Evolutionary conservation across 2,888 invertebrate genomes (phyloP), one percentile per base, ranked within the genome.

Genomic region (Eilema depressum): DNA sequence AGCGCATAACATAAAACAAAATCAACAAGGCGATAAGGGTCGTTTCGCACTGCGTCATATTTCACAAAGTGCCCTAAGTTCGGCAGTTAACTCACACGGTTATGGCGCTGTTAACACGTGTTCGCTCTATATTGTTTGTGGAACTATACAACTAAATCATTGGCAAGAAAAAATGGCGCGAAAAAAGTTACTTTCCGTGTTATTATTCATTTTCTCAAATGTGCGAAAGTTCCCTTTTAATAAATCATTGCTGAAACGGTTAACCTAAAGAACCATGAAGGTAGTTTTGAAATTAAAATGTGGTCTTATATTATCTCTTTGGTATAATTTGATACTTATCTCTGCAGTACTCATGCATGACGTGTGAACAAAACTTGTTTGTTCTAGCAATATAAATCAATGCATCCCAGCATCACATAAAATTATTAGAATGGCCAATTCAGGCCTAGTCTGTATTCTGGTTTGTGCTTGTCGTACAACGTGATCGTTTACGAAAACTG

Each of bases 21-120:
- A 90, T 89, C 87, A 88, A 83, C 83, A 79, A 83, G 84, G 83
- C 88, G 90, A 91, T 93, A 94, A 93, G 90, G 90, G 89, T 84
- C 85, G 91, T 88, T 90, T 82, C 89, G 90, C 88, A 88, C 88
- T 85, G 93, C 93, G 93, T 92, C 93, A 94, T 95, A 95, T 95
- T 95, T 95, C 87, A 95, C 90, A 89, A 93, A 94, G 90, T 90
- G 92, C 93, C 93, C 89, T 90, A 95, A 95, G 93, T 95, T 94
- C 84, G 90, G 94, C 95, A 93, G 94, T 95, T 95, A 94, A 90
- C 91, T 88, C 86, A 85, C 89, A 87, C 89, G 89, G 92, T 94
- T 94, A 95, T 94, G 90, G 92, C 89, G 87, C 87, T 93, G 94
- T 94, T 94, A 95, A 94, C 95, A 95, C 94, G 93, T 95, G 95